Conservation (phyloP, 1,140 invertebrate genomes). For the Asobara japonica region DNA sequence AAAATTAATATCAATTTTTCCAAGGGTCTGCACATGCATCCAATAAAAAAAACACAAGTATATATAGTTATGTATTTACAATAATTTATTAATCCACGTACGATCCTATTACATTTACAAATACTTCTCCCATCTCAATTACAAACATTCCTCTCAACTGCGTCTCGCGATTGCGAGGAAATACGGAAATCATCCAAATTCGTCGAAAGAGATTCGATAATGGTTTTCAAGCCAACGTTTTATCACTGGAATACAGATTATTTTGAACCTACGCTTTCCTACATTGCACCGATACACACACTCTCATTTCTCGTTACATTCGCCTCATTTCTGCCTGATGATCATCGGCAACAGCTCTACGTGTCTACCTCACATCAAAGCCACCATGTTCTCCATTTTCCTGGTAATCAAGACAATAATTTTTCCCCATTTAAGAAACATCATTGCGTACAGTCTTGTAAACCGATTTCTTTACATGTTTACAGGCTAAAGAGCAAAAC, state of each 20-base stretch:
- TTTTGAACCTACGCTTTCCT: conserved; percentile 9
- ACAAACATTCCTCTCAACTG: not conserved
- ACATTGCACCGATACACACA: not conserved
- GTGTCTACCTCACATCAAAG: too few relatives aligned
- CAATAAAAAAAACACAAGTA: not conserved
- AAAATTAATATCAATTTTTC: too few relatives aligned
- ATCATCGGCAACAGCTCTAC: not conserved
- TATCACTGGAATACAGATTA: conserved; percentile 3
- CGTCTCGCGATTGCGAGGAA: not conserved
- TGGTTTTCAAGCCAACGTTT: not conserved
- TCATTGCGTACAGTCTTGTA: too few relatives aligned
- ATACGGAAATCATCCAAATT: not conserved
- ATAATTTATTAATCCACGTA: conserved; percentile 64
- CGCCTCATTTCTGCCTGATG: not conserved
- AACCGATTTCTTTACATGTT: too few relatives aligned
- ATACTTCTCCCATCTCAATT: conserved; percentile 46
- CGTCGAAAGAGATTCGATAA: not conserved
- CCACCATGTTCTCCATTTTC: too few relatives aligned
- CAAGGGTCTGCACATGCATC: not conserved
- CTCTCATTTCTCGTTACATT: not conserved
- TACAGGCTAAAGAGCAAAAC: too few relatives aligned
- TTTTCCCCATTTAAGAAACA: not conserved
- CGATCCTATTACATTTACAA: conserved; percentile 61
- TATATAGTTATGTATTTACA: conserved; percentile 55
- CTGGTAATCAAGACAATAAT: not conserved